These are phyloP conservation scores for Apotomis turbidana DNA, from an alignment of 2,888 invertebrate genomes.

Conservation along the genomic window DNA sequence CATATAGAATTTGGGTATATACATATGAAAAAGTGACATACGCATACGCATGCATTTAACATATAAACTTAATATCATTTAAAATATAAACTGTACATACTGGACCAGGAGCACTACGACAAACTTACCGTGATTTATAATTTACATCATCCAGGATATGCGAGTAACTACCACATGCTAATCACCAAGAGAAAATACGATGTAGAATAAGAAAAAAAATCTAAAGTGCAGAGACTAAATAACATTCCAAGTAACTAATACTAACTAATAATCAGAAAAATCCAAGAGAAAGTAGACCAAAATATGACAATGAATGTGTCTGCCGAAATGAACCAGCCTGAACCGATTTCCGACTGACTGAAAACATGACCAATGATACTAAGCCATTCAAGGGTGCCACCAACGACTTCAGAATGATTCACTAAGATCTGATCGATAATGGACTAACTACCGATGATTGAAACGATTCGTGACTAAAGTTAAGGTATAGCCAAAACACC, in stretches of 20 bases:
- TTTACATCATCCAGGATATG: slow-evolving; percentile 54
- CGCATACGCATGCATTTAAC: slow-evolving; percentile 32
- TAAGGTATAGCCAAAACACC: slow-evolving; percentile 56
- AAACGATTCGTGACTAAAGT: slow-evolving; percentile 64
- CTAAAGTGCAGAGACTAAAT: slow-evolving; percentile 79
- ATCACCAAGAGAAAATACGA: slow-evolving; percentile 64
- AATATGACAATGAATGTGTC: slow-evolving; percentile 68
- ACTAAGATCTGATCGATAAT: slow-evolving; percentile 62
- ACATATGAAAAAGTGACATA: slow-evolving; percentile 10
- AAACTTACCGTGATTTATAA: slow-evolving; percentile 58
- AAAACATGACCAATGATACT: slow-evolving; percentile 75
- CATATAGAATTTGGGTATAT: not conserved
- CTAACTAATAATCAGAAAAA: slow-evolving; percentile 69
- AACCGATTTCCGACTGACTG: slow-evolving; percentile 63
- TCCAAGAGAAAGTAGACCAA: slow-evolving; percentile 73
- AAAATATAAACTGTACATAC: not conserved
- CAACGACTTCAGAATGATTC: slow-evolving; percentile 73
- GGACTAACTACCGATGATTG: slow-evolving; percentile 70
- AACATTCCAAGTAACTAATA: slow-evolving; percentile 71
- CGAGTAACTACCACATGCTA: slow-evolving; percentile 61
- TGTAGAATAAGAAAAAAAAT: slow-evolving; percentile 71
- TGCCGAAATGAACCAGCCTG: slow-evolving; percentile 70
- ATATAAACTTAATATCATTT: not conserved
- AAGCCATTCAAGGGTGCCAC: slow-evolving; percentile 83
- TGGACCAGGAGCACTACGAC: slow-evolving; percentile 3